Percentiles rank a stretch among this genome's conserved stretches.
phyloP scores from a whole-genome alignment of 2,113 vertebrate species.

The Anguilla japonica region DNA sequence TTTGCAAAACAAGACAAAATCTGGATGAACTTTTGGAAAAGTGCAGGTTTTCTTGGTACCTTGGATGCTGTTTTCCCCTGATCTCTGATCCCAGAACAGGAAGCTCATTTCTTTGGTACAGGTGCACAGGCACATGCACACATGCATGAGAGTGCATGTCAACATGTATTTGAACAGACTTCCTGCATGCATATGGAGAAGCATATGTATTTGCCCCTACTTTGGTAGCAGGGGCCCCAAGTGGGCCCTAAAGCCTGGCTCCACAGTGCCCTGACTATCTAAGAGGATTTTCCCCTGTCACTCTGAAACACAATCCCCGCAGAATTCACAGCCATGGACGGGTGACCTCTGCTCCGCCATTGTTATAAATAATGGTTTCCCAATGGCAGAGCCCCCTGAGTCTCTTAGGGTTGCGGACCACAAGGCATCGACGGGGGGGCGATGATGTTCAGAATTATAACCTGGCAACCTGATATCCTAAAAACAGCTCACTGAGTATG shows the following conservation, averaged over 20 bases:
- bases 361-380: conserved; percentile 21
- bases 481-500: neutral
- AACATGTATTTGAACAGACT: neutral
- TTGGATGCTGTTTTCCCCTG: neutral
- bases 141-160: neutral
- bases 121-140: neutral
- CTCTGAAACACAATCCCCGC: conserved; percentile 15
- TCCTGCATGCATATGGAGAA: neutral
- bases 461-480: conserved; percentile 4
- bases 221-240: neutral
- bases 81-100: neutral
- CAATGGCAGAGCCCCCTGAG: neutral
- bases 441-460: neutral
- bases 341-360: conserved; percentile 8
- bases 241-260: neutral
- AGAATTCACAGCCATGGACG: conserved; percentile 22
- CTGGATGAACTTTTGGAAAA: conserved; percentile 22
- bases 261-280: neutral
- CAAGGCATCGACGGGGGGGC: neutral
- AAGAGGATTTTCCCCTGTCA: conserved; percentile 14
- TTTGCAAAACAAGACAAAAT: conserved; percentile 59
- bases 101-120: neutral
- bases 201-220: conserved; percentile 21
- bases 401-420: neutral
- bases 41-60: conserved; percentile 21